phyloP scores from a whole-genome alignment of 2,113 vertebrate species.

The Isurus oxyrinchus region DNA sequence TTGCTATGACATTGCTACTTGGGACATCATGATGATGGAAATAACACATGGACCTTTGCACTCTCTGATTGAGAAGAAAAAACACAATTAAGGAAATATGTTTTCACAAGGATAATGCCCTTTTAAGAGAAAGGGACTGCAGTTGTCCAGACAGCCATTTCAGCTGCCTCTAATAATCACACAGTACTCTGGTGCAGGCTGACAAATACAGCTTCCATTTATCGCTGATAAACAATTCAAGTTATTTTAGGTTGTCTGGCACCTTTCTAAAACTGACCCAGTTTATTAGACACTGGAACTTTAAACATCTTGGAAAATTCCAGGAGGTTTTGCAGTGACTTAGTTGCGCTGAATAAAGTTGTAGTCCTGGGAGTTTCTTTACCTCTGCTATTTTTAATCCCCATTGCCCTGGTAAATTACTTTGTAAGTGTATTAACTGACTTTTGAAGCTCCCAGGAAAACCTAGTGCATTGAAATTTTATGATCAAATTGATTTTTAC shows the following conservation, averaged over 20 bases:
- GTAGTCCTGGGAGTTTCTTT: not conserved
- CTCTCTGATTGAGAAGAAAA: not conserved
- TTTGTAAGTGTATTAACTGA: not conserved
- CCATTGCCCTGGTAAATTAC: not conserved
- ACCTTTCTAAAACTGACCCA: not conserved
- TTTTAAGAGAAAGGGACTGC: not conserved
- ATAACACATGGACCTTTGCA: not conserved
- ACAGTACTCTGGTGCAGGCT: not conserved
- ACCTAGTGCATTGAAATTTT: not conserved
- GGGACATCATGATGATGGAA: not conserved
- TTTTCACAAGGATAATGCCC: not conserved
- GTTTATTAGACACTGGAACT: not conserved
- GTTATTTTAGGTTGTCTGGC: not conserved
- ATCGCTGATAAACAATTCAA: not conserved
- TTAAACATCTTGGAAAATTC: not conserved
- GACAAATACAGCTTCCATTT: not conserved
- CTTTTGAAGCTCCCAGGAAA: not conserved
- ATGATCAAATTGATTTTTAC: not conserved
- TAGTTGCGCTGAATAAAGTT: not conserved
- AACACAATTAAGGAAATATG: constrained; percentile 4
- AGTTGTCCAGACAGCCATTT: not conserved
- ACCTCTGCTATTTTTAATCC: not conserved
- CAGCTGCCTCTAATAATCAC: not conserved
- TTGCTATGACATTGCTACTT: not conserved
- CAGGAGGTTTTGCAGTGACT: not conserved